Evolutionary conservation across 2,888 invertebrate species (phyloP).

Genomic region (Lasius fuliginosus): DNA sequence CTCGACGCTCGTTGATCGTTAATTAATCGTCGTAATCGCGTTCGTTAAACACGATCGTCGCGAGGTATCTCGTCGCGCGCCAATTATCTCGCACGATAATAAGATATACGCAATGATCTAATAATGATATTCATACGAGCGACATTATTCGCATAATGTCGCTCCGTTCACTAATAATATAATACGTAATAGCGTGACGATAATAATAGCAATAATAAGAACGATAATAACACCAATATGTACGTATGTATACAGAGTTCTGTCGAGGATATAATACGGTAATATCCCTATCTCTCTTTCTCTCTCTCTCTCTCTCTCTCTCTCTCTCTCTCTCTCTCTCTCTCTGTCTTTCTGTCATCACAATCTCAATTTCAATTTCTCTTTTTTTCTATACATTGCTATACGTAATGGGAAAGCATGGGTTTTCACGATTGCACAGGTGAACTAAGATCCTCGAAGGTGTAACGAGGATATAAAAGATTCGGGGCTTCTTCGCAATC

Average conservation of each 20-base stretch:
- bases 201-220: constrained; percentile 57
- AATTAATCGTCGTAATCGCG: background rate
- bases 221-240: constrained; percentile 53
- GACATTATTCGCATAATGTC: constrained; percentile 24
- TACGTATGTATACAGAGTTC: constrained; percentile 50
- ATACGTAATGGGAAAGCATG: constrained; percentile 36
- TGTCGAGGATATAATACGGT: constrained; percentile 44
- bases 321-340: background rate
- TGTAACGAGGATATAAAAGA: constrained; percentile 30
- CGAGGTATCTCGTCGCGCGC: background rate
- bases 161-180: constrained; percentile 39
- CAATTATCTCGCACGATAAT: constrained; percentile 37
- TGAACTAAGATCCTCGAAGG: constrained; percentile 28
- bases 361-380: constrained; percentile 18
- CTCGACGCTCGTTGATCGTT: background rate
- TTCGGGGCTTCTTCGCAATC: background rate
- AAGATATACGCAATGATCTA: constrained; percentile 45
- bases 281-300: background rate
- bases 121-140: constrained; percentile 42
- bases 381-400: constrained; percentile 8
- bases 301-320: background rate
- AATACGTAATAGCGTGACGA: constrained; percentile 48
- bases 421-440: constrained; percentile 37
- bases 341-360: background rate
- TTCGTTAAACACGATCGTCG: background rate